Conservation (phyloP, 2,888 invertebrate species). For the Diaphora mendica region DNA sequence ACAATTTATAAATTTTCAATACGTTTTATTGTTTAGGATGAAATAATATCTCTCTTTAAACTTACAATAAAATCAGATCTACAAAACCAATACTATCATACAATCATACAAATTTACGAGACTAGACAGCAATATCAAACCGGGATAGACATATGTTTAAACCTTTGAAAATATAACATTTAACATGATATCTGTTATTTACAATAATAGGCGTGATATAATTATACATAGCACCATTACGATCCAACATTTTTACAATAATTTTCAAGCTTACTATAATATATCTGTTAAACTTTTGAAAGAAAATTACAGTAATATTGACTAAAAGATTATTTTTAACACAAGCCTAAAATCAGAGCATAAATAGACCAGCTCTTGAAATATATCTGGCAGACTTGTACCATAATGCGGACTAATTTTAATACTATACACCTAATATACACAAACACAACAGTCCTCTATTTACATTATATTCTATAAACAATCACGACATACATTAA, state of each 20-base stretch:
- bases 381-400: constrained; percentile 29
- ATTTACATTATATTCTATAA: constrained; percentile 59
- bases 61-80: constrained; percentile 74
- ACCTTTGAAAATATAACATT: constrained; percentile 40
- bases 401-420: constrained; percentile 23
- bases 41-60: constrained; percentile 74
- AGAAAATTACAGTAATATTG: constrained; percentile 1
- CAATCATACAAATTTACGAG: constrained; percentile 76
- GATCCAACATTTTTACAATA: constrained; percentile 60
- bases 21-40: constrained; percentile 70
- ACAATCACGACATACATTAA: constrained; percentile 58
- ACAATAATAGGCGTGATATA: constrained; percentile 41
- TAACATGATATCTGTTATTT: constrained; percentile 46
- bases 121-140: constrained; percentile 82
- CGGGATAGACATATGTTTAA: constrained; percentile 50
- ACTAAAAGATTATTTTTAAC: constrained; percentile 1
- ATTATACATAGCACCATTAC: constrained; percentile 66
- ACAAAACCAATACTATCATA: constrained; percentile 68
- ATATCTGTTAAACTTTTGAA: not conserved
- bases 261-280: constrained; percentile 3
- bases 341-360: constrained; percentile 21
- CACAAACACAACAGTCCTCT: constrained; percentile 56
- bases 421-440: constrained; percentile 51
- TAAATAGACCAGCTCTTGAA: constrained; percentile 16
- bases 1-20: constrained; percentile 38